These are phyloP conservation scores for Crocuta crocuta DNA, from an alignment of 2,113 vertebrate genomes.

Conservation along the genomic window DNA sequence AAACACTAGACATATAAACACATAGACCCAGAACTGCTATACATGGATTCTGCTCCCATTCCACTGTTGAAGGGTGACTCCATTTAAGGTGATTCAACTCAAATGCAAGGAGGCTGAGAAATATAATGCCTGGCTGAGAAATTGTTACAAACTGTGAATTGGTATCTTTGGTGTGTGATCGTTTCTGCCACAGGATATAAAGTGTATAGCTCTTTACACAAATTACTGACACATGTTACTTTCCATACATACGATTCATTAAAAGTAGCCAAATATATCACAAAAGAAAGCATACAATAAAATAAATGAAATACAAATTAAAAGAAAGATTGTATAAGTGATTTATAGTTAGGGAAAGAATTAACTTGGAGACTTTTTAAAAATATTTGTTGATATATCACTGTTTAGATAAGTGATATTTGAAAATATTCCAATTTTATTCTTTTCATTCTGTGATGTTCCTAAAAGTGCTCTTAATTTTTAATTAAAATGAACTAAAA, in stretches of 20 bases:
- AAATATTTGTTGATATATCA: background rate
- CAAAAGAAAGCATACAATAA: background rate
- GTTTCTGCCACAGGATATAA: background rate
- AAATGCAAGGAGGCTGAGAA: fast-evolving
- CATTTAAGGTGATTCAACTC: no score
- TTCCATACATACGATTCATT: background rate
- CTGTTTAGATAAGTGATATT: background rate
- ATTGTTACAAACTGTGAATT: background rate
- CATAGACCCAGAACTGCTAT: no score
- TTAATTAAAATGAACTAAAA: conserved; percentile 54
- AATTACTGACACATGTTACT: background rate
- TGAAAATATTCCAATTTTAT: background rate
- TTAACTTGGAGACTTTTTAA: background rate
- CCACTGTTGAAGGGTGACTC: background rate
- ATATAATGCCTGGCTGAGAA: background rate
- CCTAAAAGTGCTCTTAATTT: background rate
- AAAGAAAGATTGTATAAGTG: background rate
- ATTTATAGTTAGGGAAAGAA: background rate
- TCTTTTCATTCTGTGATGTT: background rate
- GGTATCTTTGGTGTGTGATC: background rate
- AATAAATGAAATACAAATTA: background rate
- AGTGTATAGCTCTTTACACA: background rate
- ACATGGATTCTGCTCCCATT: background rate
- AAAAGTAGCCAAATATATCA: background rate
- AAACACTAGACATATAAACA: background rate